These are phyloP conservation scores for Spatula clypeata DNA, from an alignment of 2,797 vertebrate species.

Conservation along the genomic window DNA sequence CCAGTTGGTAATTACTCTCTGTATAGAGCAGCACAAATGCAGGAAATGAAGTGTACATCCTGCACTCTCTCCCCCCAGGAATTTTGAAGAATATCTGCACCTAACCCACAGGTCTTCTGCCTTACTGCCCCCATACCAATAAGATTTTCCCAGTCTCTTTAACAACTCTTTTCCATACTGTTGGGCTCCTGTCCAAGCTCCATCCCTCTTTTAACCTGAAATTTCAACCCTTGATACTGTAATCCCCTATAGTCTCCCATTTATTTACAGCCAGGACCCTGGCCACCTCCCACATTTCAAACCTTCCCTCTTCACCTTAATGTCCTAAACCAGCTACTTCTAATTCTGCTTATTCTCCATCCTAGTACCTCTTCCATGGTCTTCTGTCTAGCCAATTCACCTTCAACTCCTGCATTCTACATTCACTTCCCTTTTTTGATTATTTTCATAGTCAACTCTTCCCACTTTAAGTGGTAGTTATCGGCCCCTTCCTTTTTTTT, in stretches of 20 bases:
- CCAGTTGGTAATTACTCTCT: neutral
- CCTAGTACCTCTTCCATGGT: neutral
- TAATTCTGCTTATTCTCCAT: neutral
- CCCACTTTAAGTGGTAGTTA: neutral
- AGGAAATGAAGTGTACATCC: fast-evolving
- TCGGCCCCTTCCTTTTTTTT: neutral
- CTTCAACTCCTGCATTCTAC: neutral
- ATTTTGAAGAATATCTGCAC: neutral
- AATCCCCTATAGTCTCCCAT: neutral
- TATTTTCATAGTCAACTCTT: neutral
- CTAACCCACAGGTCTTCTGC: neutral
- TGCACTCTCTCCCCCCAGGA: neutral
- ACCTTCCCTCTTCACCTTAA: neutral
- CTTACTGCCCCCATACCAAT: fast-evolving
- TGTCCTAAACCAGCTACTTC: neutral
- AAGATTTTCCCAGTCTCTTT: neutral
- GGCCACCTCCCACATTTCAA: neutral
- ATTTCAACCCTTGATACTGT: neutral
- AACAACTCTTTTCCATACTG: neutral
- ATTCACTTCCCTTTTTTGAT: neutral
- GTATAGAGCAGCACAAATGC: neutral
- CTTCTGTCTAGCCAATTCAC: neutral
- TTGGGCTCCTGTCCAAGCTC: neutral
- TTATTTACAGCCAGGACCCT: neutral
- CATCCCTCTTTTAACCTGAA: neutral